These are phyloP conservation scores for Hippocampus abdominalis DNA, from an alignment of 2,113 vertebrate genomes.

Conservation along the genomic window DNA sequence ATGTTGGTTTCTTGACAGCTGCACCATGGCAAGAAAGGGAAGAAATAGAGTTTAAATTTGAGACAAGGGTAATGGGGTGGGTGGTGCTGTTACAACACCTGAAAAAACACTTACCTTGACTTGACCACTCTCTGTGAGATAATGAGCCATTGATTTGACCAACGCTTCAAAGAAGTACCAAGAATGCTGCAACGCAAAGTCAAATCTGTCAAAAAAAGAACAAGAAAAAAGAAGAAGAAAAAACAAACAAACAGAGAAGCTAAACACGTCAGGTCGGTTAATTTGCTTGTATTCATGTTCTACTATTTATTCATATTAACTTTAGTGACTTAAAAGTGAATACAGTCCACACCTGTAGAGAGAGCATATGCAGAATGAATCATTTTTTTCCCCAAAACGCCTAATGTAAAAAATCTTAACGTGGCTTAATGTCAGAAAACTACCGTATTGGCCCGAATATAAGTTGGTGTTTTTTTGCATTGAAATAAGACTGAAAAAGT, in stretches of 20 bases:
- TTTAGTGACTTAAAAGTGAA: neutral
- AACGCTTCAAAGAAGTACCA: slow-evolving; percentile 98
- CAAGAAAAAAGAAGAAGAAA: neutral
- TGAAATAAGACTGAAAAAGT: no score
- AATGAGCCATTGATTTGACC: slow-evolving; percentile 95
- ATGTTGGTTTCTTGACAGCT: slow-evolving; percentile 91
- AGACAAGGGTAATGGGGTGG: neutral
- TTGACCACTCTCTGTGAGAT: slow-evolving; percentile 87
- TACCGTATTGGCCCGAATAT: no score
- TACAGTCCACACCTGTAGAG: neutral
- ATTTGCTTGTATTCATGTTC: neutral
- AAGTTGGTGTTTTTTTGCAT: no score
- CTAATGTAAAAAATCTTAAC: no score
- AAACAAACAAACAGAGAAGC: neutral
- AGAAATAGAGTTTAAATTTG: neutral
- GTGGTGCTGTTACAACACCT: neutral
- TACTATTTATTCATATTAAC: neutral
- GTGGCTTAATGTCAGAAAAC: no score
- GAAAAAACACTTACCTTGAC: slow-evolving; percentile 76
- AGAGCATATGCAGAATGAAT: no score
- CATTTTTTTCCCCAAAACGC: no score
- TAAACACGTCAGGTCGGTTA: neutral
- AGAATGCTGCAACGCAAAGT: slow-evolving; percentile 80
- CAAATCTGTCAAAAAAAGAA: slow-evolving; percentile 15
- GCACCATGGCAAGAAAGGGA: neutral